A percentile compares a stretch with the other conserved stretches of the same genome.
Conservation (phyloP, 2,797 vertebrate species). For the Urosaurus nigricauda region DNA sequence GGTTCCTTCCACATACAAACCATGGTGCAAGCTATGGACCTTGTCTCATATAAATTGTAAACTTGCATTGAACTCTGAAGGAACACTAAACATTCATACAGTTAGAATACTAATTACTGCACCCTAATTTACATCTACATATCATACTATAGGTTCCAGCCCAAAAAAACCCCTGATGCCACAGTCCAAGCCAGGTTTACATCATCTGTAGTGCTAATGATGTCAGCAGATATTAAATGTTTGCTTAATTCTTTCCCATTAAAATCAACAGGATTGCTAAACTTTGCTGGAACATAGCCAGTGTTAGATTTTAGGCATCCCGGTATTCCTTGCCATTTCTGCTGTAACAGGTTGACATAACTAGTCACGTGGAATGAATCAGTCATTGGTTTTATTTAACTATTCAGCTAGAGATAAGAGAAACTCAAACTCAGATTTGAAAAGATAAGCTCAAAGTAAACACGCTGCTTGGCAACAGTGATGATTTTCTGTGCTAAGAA, state of each 20-base stretch:
- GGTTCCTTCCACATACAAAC: background rate
- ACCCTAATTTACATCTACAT: background rate
- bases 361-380: background rate
- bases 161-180: background rate
- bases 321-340: background rate
- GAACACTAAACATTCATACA: background rate
- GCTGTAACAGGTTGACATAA: background rate
- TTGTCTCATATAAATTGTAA: background rate
- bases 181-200: background rate
- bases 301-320: background rate
- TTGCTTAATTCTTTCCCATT: background rate
- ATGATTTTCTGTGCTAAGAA: constrained; percentile 62
- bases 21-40: background rate
- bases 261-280: background rate
- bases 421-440: background rate
- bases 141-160: background rate
- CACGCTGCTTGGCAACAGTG: background rate
- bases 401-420: constrained; percentile 34
- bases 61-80: background rate
- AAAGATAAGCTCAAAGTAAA: background rate
- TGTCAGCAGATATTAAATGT: background rate
- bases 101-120: background rate
- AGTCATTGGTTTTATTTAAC: constrained; percentile 58
- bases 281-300: background rate
- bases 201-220: background rate